These are phyloP conservation scores for Lacerta viridis DNA, from an alignment of 2,797 vertebrate species.

Conservation along the genomic window DNA sequence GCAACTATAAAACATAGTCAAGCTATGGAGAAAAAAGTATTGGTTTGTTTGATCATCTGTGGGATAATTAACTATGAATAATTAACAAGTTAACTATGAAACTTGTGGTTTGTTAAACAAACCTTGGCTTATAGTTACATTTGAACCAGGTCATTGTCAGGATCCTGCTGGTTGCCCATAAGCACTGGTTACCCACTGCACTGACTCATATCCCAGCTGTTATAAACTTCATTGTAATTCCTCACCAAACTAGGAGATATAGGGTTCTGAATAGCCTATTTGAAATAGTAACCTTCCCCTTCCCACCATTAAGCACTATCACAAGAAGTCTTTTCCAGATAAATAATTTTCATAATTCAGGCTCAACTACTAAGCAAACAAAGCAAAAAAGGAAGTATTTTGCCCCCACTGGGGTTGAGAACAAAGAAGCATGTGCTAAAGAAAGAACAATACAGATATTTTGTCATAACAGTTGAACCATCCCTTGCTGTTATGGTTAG, in stretches of 20 bases:
- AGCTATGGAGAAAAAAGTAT: no score
- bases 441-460: not conserved
- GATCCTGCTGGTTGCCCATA: not conserved
- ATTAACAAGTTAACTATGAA: no score
- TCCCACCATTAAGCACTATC: not conserved
- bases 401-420: not conserved
- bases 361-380: not conserved
- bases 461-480: not conserved
- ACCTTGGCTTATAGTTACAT: no score
- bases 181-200: not conserved
- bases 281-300: not conserved
- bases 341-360: not conserved
- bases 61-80: no score
- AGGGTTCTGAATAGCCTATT: not conserved
- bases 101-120: no score
- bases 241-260: conserved; percentile 29
- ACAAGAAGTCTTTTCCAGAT: not conserved
- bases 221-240: conserved; percentile 12
- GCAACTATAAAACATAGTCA: no score
- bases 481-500: not conserved
- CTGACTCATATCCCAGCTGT: not conserved
- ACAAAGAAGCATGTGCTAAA: not conserved
- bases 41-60: no score
- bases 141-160: not conserved
- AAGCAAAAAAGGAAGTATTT: not conserved